These are phyloP conservation scores for Atta colombica DNA, from an alignment of 1,140 invertebrate species.

Conservation along the genomic window DNA sequence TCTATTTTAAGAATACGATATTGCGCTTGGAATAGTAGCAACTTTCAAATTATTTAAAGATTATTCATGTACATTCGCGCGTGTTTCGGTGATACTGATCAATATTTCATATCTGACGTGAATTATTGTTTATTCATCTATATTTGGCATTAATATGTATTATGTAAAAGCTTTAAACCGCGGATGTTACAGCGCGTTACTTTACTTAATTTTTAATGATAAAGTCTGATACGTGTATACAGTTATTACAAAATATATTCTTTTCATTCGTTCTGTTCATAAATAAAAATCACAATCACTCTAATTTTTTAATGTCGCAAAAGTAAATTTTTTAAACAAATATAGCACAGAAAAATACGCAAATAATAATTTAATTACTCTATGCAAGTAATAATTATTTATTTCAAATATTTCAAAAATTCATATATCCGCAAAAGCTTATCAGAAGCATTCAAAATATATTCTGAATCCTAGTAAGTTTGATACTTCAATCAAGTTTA, in stretches of 20 bases:
- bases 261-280: neutral
- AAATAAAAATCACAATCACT: neutral
- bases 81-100: neutral
- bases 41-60: conserved; percentile 14
- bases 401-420: too few relatives aligned
- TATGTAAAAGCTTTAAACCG: neutral
- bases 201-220: conserved; percentile 9
- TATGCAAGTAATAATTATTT: too few relatives aligned
- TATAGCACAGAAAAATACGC: neutral
- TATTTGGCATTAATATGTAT: neutral
- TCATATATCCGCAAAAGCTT: too few relatives aligned
- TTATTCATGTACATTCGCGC: neutral
- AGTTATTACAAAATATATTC: neutral
- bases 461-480: too few relatives aligned
- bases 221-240: neutral
- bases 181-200: neutral
- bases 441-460: too few relatives aligned
- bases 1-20: conserved; percentile 5
- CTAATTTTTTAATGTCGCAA: neutral
- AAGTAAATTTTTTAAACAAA: neutral
- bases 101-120: neutral
- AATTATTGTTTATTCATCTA: neutral
- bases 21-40: neutral
- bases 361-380: too few relatives aligned
- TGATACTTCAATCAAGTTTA: too few relatives aligned